Percentiles rank a stretch among this genome's conserved stretches.
These are phyloP conservation scores for Dicyrtomina minuta DNA, from an alignment of 2,888 invertebrate species.

Conservation along the genomic window DNA sequence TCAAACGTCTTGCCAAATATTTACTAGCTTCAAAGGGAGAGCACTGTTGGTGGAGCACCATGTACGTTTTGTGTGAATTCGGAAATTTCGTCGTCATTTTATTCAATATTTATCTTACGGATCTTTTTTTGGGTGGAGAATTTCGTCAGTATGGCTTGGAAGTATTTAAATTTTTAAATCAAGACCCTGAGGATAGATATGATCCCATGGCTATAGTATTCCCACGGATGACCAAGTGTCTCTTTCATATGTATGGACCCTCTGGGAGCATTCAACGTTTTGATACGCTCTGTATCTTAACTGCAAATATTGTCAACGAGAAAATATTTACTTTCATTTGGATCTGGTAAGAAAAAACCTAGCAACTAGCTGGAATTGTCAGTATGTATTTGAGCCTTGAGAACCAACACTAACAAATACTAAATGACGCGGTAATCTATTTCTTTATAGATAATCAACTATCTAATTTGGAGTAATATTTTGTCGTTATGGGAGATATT, in stretches of 20 bases:
- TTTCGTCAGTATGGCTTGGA: constrained; percentile 34
- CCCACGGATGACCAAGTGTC: constrained; percentile 47
- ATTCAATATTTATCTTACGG: constrained; percentile 32
- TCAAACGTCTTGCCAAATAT: constrained; percentile 37
- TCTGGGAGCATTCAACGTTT: constrained; percentile 36
- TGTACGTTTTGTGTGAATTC: constrained; percentile 32
- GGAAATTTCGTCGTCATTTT: constrained; percentile 23
- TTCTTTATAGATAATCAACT: no score
- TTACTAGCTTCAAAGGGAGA: constrained; percentile 43
- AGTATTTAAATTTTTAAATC: constrained; percentile 40
- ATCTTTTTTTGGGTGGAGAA: constrained; percentile 31
- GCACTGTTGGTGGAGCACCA: constrained; percentile 38
- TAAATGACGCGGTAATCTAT: no score
- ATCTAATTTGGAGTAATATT: no score
- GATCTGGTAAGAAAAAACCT: constrained; percentile 39
- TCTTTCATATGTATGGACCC: constrained; percentile 36
- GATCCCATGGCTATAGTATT: constrained; percentile 49
- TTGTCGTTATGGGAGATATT: no score
- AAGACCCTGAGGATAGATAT: constrained; percentile 40
- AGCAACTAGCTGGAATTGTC: no score
- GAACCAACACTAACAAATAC: no score
- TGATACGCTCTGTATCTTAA: constrained; percentile 36
- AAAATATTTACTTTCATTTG: constrained; percentile 38
- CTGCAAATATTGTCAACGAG: constrained; percentile 35
- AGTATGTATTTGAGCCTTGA: no score